phyloP scores from a whole-genome alignment of 2,797 vertebrate species.

The Chrysocyon brachyurus region DNA sequence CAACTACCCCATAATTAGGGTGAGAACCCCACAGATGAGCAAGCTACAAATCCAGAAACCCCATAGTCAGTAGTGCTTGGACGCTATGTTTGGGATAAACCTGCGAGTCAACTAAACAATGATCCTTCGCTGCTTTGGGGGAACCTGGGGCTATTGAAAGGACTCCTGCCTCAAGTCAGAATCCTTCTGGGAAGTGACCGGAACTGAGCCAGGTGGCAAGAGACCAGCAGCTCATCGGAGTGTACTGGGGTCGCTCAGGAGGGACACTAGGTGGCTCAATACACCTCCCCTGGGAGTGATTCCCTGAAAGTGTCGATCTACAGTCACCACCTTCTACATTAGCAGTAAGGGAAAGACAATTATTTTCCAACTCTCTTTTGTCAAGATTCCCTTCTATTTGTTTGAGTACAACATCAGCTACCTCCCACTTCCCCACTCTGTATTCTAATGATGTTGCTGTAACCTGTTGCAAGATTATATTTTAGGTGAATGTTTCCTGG shows the following conservation, averaged over 20 bases:
- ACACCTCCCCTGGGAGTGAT: neutral
- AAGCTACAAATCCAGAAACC: neutral
- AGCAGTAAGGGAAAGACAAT: neutral
- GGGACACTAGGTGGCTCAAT: neutral
- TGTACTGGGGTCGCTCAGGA: neutral
- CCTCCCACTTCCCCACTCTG: neutral
- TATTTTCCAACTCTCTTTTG: neutral
- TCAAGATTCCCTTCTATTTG: neutral
- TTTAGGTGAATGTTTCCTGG: conserved; percentile 58
- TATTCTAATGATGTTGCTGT: neutral
- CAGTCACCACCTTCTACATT: neutral
- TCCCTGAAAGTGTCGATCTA: neutral
- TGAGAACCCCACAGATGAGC: neutral
- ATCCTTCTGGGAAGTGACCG: neutral
- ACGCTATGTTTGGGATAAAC: neutral
- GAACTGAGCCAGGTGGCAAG: neutral
- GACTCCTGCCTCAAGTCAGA: neutral
- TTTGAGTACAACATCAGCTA: neutral
- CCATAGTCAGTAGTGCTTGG: neutral
- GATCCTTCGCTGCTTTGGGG: neutral
- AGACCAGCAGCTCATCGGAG: neutral
- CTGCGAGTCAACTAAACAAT: neutral
- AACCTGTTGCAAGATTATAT: conserved; percentile 21
- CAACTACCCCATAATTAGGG: neutral
- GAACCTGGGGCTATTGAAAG: neutral